Evolutionary conservation across 2,888 invertebrate species (phyloP), one percentile per base, ranked within the genome.

Genomic region (Trachelus troglodyta): DNA sequence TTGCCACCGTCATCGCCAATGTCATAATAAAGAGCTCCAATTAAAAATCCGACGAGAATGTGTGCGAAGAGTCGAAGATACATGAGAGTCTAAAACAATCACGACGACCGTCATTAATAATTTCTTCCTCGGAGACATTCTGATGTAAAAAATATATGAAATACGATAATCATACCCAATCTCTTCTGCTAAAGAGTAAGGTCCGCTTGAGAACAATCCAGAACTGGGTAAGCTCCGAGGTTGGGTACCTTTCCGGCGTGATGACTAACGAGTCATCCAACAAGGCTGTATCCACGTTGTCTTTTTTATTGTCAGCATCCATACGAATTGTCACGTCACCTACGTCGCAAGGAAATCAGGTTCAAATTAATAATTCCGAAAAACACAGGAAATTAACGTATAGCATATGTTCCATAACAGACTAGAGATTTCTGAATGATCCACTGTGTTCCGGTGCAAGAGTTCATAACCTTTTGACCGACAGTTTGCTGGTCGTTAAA

Each of bases 1-100:
- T 98, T 98, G 85, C 97, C 96, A 85, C 98, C 98, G 92, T 99
- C 98, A 90, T 99, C 96, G 81, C 98, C 98, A 89, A 98, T 98
- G 90, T 98, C 97, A 92, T 97, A 98, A 93, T 99, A 99, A 82
- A 99, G 94, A 77, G 98, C 96, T 81, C 98, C 99, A 91, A 99
- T 99, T 82, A 99, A 93, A 87, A 98, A 95, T 9, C 98, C 99
- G 77, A 99, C 98, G 82, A 97, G 93, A 82, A 99, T 94, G 91
- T 99, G 98, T 4, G 98, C 98, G 92, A 98, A 97, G 80, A 99
- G 93, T 79, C 99, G 96, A 81, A 99, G 94, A 91, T 98, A 97
- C 95, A 98, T 99, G 84, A 99, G 94, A 73, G 98, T 98, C 98
- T 99, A 93, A 31, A 92, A 93, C 81, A 77, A 83, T 81, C 77